Conservation (phyloP, 2,797 vertebrate genomes). For the Tarsius wallacei region DNA sequence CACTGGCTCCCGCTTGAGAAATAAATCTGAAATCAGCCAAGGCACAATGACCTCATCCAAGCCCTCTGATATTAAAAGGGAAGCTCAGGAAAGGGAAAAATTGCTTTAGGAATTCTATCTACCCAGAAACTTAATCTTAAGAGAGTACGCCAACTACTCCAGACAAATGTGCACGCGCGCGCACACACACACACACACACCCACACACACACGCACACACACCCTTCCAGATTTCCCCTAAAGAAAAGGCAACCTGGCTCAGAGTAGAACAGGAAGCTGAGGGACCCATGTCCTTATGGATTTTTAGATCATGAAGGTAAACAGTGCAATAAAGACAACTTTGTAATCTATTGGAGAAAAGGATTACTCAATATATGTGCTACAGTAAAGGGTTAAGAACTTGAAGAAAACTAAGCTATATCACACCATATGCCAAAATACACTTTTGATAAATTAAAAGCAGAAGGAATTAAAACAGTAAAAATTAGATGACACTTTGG, state of each 20-base stretch:
- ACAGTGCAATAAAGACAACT: not conserved
- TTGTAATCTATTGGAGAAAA: not conserved
- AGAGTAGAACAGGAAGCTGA: fast-evolving
- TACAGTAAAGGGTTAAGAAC: not conserved
- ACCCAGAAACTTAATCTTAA: constrained; percentile 20
- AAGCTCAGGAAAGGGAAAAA: constrained; percentile 15
- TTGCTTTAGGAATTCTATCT: constrained; percentile 51
- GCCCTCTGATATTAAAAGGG: constrained; percentile 32
- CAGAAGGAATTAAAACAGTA: constrained; percentile 4
- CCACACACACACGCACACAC: not conserved
- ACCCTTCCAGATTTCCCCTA: not conserved
- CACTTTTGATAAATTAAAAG: constrained; percentile 15
- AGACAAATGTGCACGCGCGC: fast-evolving
- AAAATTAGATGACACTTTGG: not conserved
- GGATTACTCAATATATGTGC: not conserved
- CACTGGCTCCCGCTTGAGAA: constrained; percentile 26
- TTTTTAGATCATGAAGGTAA: not conserved
- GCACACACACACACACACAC: fast-evolving
- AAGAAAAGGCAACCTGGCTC: not conserved
- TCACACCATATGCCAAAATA: not conserved
- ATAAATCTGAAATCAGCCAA: constrained; percentile 57
- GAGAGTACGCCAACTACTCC: not conserved
- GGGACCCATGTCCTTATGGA: not conserved
- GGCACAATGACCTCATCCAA: not conserved
- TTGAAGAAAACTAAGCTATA: not conserved